These are phyloP conservation scores for Syngnathus acus DNA, from an alignment of 2,797 vertebrate genomes.

Conservation along the genomic window DNA sequence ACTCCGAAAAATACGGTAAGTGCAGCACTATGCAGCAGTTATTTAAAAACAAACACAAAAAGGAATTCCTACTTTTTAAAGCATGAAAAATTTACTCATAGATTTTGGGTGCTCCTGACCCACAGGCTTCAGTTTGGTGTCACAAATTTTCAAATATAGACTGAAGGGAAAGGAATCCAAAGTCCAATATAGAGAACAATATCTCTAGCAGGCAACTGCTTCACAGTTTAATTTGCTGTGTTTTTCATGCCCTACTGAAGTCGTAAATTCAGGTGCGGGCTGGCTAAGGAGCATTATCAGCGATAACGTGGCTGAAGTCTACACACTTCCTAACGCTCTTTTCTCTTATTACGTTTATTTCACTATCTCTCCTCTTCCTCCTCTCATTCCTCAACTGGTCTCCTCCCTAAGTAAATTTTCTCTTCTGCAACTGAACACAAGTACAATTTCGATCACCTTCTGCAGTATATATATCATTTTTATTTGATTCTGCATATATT, in stretches of 20 bases:
- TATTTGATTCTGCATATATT: constrained; percentile 39
- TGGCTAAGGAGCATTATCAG: constrained; percentile 83
- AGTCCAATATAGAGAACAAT: constrained; percentile 91
- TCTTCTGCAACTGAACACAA: constrained; percentile 38
- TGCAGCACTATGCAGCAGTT: too few relatives aligned
- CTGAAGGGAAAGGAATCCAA: constrained; percentile 66
- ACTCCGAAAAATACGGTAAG: too few relatives aligned
- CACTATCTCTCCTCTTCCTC: constrained; percentile 47
- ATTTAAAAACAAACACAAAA: background rate
- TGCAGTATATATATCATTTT: background rate
- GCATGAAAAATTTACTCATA: constrained; percentile 46
- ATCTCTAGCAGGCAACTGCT: constrained; percentile 85
- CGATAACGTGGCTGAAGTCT: constrained; percentile 86
- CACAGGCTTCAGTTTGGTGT: constrained; percentile 47
- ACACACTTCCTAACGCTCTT: constrained; percentile 76
- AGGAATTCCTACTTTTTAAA: constrained; percentile 7
- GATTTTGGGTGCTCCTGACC: constrained; percentile 45
- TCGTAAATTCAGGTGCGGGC: constrained; percentile 86
- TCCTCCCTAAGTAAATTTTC: constrained; percentile 19
- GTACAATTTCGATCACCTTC: constrained; percentile 24
- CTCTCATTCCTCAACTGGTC: constrained; percentile 33
- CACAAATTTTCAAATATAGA: constrained; percentile 70
- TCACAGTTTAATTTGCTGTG: constrained; percentile 90
- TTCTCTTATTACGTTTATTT: constrained; percentile 50
- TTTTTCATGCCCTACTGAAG: constrained; percentile 95